Evolutionary conservation across 2,113 vertebrate genomes (phyloP), one percentile per base, ranked within the genome.

Genomic region (Myodes glareolus): DNA sequence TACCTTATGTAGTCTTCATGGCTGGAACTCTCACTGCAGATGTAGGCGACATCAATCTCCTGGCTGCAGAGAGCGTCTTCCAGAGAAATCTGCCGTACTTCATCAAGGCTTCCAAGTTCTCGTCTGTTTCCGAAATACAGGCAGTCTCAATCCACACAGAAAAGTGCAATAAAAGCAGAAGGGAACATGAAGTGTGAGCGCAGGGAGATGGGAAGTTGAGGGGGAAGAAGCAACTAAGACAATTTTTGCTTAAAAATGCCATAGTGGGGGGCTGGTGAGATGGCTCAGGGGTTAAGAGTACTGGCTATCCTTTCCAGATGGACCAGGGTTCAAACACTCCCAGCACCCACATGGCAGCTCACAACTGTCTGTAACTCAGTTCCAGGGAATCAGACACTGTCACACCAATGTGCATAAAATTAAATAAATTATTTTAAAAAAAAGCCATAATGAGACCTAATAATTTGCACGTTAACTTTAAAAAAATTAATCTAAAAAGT

Each of bases 1-100:
- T 98, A 99, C 99, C 99, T 99, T 98, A 99, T 95, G 11, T 95
- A 98, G 84, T 99, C 98, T 97, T 99, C 99, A 3, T 99, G 99
- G 67, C 93, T 98, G 78, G 65, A 88, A 76, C 99, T 99, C 94
- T 99, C 99, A 0, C 99, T 99, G 98, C 99, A 99, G 97, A 99
- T 98, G 93, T 99, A 99, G 5, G 99, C 99, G 42, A 98, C 99
- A 0, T 99, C 98, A 58, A 99, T 95, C 58, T 99, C 99, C 7
- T 97, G 96, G 94, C 98, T 99, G 91, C 89, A 98, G 76, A 99
- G 96, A 73, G 99, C 99, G 75, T 99, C 99, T 85, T 99, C 98
- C 73, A 99, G 21, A 52, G 99, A 97, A 82, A 99, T 98, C 98
- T 99, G 99, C 75, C 97, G 98, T 27, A 99, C 98, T 0, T 98